Evolutionary conservation across 2,113 vertebrate genomes (phyloP).

Genomic region (Cryptotis parvus): DNA sequence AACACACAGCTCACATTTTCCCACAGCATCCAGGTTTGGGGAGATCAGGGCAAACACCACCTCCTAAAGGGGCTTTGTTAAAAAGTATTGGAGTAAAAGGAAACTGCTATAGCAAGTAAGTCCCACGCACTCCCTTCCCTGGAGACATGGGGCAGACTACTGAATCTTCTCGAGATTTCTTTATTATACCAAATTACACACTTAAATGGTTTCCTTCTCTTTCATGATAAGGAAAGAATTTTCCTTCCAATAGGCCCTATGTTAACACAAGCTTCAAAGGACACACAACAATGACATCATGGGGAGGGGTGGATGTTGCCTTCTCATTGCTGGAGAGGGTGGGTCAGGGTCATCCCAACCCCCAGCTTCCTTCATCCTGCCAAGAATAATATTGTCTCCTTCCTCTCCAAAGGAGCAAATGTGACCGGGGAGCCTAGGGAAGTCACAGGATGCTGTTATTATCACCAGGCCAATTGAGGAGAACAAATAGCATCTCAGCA

Average conservation of each 20-base stretch:
- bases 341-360: conserved; percentile 63
- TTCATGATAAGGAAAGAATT: conserved; percentile 20
- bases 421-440: conserved; percentile 65
- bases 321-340: neutral
- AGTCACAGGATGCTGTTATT: conserved; percentile 59
- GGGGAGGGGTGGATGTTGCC: conserved; percentile 3
- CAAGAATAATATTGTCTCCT: conserved; percentile 35
- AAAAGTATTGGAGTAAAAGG: neutral
- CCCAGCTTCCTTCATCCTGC: conserved; percentile 72
- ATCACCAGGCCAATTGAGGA: conserved; percentile 75
- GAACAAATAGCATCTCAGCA: conserved; percentile 67
- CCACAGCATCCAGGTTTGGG: neutral
- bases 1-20: neutral
- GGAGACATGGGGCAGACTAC: neutral
- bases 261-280: conserved; percentile 50
- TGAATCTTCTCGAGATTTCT: conserved; percentile 38
- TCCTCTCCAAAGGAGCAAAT: conserved; percentile 60
- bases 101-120: neutral
- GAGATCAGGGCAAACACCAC: neutral
- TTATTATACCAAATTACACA: conserved; percentile 53
- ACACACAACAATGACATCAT: conserved; percentile 39
- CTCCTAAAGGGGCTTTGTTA: neutral
- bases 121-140: neutral
- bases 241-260: neutral
- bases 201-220: conserved; percentile 40